Conservation (phyloP, 2,888 invertebrate genomes). For the Tetragnatha montana region DNA sequence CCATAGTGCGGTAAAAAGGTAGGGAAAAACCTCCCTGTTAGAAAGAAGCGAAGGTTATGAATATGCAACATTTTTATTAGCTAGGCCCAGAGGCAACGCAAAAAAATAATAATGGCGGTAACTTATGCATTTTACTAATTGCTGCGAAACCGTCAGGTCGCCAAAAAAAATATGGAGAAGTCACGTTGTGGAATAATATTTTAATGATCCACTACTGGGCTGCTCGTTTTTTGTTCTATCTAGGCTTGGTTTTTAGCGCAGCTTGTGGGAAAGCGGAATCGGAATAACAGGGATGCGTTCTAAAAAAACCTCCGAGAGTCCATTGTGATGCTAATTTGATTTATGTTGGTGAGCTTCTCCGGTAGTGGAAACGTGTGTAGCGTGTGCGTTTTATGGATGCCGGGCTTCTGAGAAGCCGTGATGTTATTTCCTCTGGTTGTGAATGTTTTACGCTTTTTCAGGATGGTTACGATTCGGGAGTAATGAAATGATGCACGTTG, state of each 20-base stretch:
- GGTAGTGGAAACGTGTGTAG: constrained; percentile 14
- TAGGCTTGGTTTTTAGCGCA: constrained; percentile 3
- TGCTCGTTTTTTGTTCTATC: constrained; percentile 17
- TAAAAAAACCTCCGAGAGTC: neutral
- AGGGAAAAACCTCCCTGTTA: constrained; percentile 6
- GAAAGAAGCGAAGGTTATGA: constrained; percentile 49
- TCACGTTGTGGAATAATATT: constrained; percentile 61
- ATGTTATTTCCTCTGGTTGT: neutral
- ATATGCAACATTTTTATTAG: constrained; percentile 65
- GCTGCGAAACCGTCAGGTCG: constrained; percentile 25
- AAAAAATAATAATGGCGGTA: constrained; percentile 44
- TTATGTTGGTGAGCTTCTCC: constrained; percentile 21
- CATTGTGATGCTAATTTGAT: constrained; percentile 60
- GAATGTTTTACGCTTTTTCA: neutral
- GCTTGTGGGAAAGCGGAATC: neutral
- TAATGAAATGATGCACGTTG: too few relatives aligned
- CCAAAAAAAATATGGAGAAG: constrained; percentile 38
- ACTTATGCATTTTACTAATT: constrained; percentile 62
- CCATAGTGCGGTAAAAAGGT: constrained; percentile 29
- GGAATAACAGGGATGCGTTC: constrained; percentile 19
- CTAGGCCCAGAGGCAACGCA: constrained; percentile 25
- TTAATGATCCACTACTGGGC: constrained; percentile 50
- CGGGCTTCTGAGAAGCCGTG: constrained; percentile 7
- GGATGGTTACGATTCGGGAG: neutral
- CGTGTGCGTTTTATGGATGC: constrained; percentile 19